phyloP scores from a whole-genome alignment of 1,140 invertebrate species.

The Melipona quadrifasciata region DNA sequence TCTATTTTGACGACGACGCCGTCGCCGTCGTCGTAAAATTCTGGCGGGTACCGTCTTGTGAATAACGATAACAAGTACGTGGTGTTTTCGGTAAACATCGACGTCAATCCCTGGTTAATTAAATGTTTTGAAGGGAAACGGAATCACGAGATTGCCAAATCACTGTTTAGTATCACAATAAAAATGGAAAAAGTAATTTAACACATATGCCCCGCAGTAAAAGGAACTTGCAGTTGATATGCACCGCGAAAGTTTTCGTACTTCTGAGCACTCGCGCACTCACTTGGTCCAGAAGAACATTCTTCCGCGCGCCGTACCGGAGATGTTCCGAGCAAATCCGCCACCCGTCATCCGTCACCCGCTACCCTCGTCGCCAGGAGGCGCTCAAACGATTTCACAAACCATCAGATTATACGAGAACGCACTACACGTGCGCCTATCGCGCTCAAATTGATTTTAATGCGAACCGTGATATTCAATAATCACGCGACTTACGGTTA shows the following conservation, averaged over 20 bases:
- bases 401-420: slow-evolving; percentile 29
- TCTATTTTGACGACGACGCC: slow-evolving; percentile 38
- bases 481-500: slow-evolving; percentile 3
- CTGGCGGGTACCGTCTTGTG: slow-evolving; percentile 18
- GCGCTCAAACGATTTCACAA: slow-evolving; percentile 50
- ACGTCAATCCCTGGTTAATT: slow-evolving; percentile 31
- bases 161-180: slow-evolving; percentile 23
- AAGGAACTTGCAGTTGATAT: slow-evolving; percentile 19
- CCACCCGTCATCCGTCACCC: slow-evolving; percentile 45
- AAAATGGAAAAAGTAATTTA: not conserved
- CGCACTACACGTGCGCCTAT: slow-evolving; percentile 44
- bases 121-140: not conserved
- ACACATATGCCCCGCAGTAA: not conserved
- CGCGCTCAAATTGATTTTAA: slow-evolving; percentile 56
- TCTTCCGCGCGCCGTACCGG: slow-evolving; percentile 57
- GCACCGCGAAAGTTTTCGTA: slow-evolving; percentile 29
- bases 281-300: slow-evolving; percentile 57
- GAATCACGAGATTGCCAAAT: not conserved
- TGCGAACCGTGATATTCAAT: slow-evolving; percentile 42
- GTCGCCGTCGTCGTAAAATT: slow-evolving; percentile 48
- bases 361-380: slow-evolving; percentile 62
- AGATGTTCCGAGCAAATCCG: slow-evolving; percentile 51
- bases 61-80: not conserved
- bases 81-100: slow-evolving; percentile 31
- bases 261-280: slow-evolving; percentile 42